Conservation (phyloP, 1,140 invertebrate genomes). For the Mizuhopecten yessoensis region DNA sequence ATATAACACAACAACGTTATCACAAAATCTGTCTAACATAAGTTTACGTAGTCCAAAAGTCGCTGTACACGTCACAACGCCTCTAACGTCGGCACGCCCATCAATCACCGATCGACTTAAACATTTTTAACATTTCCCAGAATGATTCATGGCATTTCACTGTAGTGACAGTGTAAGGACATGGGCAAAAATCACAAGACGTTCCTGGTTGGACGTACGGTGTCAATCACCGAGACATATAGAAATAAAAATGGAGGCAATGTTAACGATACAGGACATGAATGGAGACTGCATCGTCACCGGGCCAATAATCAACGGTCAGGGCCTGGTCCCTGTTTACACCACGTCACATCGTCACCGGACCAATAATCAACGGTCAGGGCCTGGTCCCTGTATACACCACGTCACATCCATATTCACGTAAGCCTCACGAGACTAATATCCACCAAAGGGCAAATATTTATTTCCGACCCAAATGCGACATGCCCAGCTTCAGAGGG, state of each 20-base stretch:
- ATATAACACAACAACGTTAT: background rate
- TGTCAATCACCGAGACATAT: background rate
- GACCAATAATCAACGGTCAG: no score
- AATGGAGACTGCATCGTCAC: background rate
- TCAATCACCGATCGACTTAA: background rate
- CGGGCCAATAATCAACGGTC: no score
- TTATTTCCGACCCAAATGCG: no score
- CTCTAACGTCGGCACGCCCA: background rate
- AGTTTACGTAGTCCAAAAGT: background rate
- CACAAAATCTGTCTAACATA: background rate
- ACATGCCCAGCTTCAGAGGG: no score
- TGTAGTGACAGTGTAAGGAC: background rate
- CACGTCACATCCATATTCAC: no score
- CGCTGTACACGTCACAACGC: background rate
- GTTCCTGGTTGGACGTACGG: background rate
- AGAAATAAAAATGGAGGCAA: background rate
- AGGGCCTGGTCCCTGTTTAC: no score
- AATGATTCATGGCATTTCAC: background rate
- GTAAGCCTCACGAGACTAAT: no score
- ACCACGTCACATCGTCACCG: no score
- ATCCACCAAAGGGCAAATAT: no score
- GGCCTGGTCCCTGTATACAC: background rate
- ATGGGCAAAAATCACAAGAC: background rate
- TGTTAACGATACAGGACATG: background rate
- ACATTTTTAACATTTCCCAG: background rate